Evolutionary conservation across 2,113 vertebrate genomes (phyloP).

Genomic region (Pardalotus punctatus): DNA sequence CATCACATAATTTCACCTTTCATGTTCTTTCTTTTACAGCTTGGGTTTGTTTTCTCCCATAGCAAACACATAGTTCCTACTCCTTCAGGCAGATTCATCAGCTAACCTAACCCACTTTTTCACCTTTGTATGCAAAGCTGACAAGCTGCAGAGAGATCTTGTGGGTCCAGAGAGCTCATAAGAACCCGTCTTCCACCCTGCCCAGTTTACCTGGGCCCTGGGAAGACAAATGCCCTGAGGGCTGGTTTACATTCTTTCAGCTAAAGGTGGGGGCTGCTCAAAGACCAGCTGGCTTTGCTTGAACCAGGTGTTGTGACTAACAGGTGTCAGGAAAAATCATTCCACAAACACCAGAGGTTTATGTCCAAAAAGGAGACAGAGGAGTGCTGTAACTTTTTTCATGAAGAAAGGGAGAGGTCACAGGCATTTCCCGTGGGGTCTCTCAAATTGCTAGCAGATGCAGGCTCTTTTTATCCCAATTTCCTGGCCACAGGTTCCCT

Average conservation of each 20-base stretch:
- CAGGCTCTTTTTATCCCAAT: too few species aligned
- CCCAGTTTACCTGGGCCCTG: neutral
- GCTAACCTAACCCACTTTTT: neutral
- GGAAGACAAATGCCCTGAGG: fast-evolving
- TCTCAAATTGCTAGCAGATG: too few species aligned
- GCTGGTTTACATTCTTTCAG: neutral
- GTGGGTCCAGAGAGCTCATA: fast-evolving
- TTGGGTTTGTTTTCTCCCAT: fast-evolving
- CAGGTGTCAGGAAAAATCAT: too few species aligned
- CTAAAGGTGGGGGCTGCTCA: neutral
- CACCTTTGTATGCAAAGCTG: too few species aligned
- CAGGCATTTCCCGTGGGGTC: too few species aligned
- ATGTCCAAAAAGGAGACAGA: too few species aligned
- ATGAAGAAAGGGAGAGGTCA: too few species aligned
- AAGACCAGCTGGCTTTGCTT: neutral
- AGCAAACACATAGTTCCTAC: fast-evolving
- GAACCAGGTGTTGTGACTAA: neutral
- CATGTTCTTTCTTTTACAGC: neutral
- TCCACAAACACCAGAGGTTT: too few species aligned
- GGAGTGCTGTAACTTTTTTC: too few species aligned
- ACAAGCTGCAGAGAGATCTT: neutral
- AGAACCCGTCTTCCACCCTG: neutral
- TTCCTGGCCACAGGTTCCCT: too few species aligned
- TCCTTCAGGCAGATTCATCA: neutral
- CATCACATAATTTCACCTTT: neutral